phyloP scores from a whole-genome alignment of 2,113 vertebrate species.

The Elgaria multicarinata region DNA sequence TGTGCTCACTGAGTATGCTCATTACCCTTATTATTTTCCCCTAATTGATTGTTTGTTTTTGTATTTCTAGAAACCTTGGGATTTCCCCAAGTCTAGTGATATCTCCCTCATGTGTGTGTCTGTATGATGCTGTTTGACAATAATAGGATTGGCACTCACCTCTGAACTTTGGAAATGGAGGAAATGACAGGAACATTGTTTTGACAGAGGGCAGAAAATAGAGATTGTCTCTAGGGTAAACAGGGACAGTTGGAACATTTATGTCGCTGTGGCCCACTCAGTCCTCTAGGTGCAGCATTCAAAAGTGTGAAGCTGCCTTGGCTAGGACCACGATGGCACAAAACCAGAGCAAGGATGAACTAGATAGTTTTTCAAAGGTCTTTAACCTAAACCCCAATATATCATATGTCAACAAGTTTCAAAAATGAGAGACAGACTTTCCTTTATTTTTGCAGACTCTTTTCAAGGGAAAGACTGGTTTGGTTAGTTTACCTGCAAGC shows the following conservation, averaged over 20 bases:
- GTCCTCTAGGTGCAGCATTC: background rate
- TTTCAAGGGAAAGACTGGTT: slow-evolving; percentile 14
- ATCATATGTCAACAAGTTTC: background rate
- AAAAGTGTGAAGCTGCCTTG: background rate
- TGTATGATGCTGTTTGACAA: background rate
- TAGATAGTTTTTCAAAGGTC: background rate
- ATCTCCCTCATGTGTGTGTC: background rate
- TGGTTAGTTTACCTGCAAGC: background rate
- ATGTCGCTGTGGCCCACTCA: background rate
- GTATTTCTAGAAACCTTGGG: background rate
- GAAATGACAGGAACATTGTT: background rate
- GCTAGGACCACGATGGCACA: background rate
- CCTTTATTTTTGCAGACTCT: background rate
- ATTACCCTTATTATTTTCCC: background rate
- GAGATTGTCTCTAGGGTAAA: background rate
- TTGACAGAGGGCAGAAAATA: background rate
- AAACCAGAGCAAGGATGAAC: background rate
- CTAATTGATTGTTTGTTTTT: background rate
- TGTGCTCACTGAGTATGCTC: background rate
- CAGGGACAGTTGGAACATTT: background rate
- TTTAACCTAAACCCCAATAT: background rate
- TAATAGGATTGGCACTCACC: background rate
- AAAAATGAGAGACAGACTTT: background rate
- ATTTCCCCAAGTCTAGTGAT: background rate
- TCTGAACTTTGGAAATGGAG: background rate